Conservation (phyloP, 2,888 invertebrate genomes). For the Protonemura montana region DNA sequence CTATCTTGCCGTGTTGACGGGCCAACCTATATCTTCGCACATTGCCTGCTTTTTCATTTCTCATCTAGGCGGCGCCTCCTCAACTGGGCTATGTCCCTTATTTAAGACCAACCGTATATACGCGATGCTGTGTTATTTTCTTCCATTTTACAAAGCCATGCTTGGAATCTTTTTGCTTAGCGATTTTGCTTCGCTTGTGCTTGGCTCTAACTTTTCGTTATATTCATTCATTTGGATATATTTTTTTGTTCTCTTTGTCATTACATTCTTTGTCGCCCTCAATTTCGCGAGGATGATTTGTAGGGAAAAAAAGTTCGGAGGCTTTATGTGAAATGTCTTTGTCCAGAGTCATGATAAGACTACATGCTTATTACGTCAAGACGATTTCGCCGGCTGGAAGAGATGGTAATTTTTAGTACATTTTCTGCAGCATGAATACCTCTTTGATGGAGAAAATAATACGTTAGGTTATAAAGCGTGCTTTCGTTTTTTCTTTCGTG, state of each 20-base stretch:
- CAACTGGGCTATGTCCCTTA: neutral
- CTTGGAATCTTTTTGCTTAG: neutral
- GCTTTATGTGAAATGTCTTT: constrained; percentile 19
- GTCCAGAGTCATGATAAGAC: neutral
- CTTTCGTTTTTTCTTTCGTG: neutral
- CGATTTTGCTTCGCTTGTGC: neutral
- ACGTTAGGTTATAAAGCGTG: neutral
- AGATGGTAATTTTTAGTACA: constrained; percentile 8
- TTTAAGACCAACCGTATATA: neutral
- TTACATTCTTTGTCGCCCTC: constrained; percentile 1
- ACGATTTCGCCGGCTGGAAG: neutral
- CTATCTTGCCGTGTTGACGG: constrained; percentile 16
- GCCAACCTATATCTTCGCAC: constrained; percentile 8
- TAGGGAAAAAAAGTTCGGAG: neutral
- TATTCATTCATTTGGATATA: constrained; percentile 24
- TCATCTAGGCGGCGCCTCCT: neutral
- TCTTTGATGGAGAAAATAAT: neutral
- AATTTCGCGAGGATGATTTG: constrained; percentile 23
- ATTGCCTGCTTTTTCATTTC: constrained; percentile 7
- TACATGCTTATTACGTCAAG: constrained; percentile 15
- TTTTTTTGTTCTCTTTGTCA: constrained; percentile 10
- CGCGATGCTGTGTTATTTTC: neutral
- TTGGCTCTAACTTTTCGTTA: neutral
- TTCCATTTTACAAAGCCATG: neutral
- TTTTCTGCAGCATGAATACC: neutral